phyloP scores from a whole-genome alignment of 2,888 invertebrate genomes.

The Zaprionus lineosus region DNA sequence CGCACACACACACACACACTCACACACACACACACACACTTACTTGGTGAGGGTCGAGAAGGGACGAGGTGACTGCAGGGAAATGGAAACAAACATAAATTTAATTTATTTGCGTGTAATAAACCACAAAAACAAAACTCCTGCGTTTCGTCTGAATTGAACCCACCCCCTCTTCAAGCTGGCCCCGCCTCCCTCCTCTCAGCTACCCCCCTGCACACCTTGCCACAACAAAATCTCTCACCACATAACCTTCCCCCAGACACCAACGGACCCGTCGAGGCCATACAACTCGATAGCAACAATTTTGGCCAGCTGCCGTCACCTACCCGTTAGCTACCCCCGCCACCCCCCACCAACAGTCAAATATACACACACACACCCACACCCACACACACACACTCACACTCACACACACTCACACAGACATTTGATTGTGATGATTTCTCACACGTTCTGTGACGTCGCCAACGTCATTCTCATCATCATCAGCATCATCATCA shows the following conservation, averaged over 20 bases:
- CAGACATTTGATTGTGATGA: conserved; percentile 74
- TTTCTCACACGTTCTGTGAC: conserved; percentile 69
- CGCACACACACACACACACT: too few relatives aligned
- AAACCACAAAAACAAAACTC: conserved; percentile 73
- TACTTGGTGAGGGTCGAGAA: too few relatives aligned
- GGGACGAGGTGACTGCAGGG: conserved; percentile 30
- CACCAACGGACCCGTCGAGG: too few relatives aligned
- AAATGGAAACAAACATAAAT: conserved; percentile 71
- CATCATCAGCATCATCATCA: conserved; percentile 11
- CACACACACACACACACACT: too few relatives aligned
- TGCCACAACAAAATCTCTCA: neutral
- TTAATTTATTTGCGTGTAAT: conserved; percentile 78
- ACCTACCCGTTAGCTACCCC: neutral
- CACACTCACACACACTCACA: too few relatives aligned
- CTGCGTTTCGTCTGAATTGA: conserved; percentile 20
- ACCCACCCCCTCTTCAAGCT: neutral
- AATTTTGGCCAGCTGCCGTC: conserved; percentile 43
- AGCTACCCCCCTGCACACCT: neutral
- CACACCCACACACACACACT: too few relatives aligned
- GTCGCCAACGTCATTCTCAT: conserved; percentile 37
- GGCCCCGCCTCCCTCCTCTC: neutral
- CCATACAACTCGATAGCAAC: conserved; percentile 10
- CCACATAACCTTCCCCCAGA: neutral
- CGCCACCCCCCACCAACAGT: too few relatives aligned
- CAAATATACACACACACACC: too few relatives aligned